Evolutionary conservation across 2,888 invertebrate genomes (phyloP).

Genomic region (Papilio elwesi): DNA sequence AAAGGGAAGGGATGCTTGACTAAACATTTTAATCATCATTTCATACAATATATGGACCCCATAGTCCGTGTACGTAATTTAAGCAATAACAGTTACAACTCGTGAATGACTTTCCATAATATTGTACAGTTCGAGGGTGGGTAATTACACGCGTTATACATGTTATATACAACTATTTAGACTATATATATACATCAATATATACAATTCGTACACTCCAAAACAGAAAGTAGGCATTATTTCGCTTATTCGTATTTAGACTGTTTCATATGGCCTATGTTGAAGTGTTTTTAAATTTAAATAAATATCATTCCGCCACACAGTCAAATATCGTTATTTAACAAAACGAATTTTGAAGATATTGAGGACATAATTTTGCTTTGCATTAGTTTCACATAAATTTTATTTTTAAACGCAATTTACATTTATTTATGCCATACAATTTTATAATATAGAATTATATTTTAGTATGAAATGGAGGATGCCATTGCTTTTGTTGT

Average conservation of each 20-base stretch:
- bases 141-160: conserved; percentile 44
- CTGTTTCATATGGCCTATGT: conserved; percentile 35
- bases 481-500: conserved; percentile 50
- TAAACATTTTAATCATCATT: conserved; percentile 1
- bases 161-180: conserved; percentile 41
- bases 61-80: conserved; percentile 16
- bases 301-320: conserved; percentile 25
- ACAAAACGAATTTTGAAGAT: conserved; percentile 4
- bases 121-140: conserved; percentile 40
- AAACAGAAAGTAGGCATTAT: conserved; percentile 41
- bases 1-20: conserved; percentile 10
- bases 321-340: conserved; percentile 14
- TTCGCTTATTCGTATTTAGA: conserved; percentile 32
- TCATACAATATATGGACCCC: background rate
- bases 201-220: conserved; percentile 43
- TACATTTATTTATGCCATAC: conserved; percentile 46
- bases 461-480: conserved; percentile 45
- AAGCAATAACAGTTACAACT: conserved; percentile 36
- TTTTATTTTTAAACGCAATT: conserved; percentile 27
- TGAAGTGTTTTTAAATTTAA: conserved; percentile 11
- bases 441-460: conserved; percentile 44
- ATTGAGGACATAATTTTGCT: background rate
- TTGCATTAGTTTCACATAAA: conserved; percentile 27
- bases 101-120: conserved; percentile 39
- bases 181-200: conserved; percentile 43